Conservation (phyloP, 2,797 vertebrate species). For the Melanotaenia nigrans region DNA sequence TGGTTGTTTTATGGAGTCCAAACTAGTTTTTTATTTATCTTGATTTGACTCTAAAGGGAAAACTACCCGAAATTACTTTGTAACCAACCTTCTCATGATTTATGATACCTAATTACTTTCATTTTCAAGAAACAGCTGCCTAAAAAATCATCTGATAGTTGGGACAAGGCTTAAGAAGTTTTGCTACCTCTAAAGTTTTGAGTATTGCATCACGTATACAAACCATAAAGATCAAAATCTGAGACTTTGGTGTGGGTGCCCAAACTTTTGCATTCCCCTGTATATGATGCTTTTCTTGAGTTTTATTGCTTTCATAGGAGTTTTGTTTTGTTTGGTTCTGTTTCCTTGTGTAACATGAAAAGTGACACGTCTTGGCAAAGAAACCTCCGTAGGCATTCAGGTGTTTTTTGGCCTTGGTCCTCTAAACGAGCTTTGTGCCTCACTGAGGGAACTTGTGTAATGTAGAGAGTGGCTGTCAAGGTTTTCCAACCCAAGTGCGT, state of each 20-base stretch:
- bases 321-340: no score
- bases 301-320: conserved; percentile 1
- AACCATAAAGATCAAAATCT: not conserved
- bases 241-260: not conserved
- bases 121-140: not conserved
- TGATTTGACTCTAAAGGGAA: not conserved
- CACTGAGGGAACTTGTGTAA: conserved; percentile 2
- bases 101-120: not conserved
- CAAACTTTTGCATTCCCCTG: not conserved
- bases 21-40: no score
- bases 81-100: not conserved
- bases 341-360: conserved; percentile 3
- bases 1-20: no score
- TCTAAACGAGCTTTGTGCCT: conserved; percentile 5
- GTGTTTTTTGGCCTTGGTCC: conserved; percentile 16
- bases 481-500: not conserved
- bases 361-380: not conserved
- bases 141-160: not conserved
- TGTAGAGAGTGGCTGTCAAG: not conserved
- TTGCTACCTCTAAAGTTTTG: not conserved
- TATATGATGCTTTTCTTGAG: not conserved
- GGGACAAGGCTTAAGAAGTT: not conserved
- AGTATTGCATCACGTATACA: not conserved
- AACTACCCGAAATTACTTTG: not conserved
- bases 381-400: conserved; percentile 16